Evolutionary conservation across 2,113 vertebrate genomes (phyloP), one percentile per base, ranked within the genome.

Genomic region (Octodon degus): DNA sequence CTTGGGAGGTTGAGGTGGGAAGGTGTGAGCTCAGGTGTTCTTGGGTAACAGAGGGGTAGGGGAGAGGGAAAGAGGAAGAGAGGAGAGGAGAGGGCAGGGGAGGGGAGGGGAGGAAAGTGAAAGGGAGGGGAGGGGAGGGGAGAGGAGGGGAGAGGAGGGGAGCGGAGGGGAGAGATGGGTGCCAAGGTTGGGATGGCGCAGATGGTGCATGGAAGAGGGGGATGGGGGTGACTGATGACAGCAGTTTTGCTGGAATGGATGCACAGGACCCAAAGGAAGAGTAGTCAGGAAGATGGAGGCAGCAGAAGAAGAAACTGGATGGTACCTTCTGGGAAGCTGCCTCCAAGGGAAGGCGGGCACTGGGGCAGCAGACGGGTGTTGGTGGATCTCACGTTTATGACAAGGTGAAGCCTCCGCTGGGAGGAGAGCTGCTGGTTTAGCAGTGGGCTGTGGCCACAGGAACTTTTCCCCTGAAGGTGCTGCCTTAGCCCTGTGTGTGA

Each of bases 181-280:
- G 10, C 1, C 60, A 12, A 81, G 34, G 0, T 22, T 27, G 1
- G 6, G 1, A 0, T 34, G 16, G 17, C 22, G 72, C n/a, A 25
- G 37, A 40, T 9, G 7, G n/a, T 40, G 37, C 24, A 37, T 40
- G 9, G 70, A 74, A 40, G 19, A 40, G 34, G 67, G 37, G 20
- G n/a, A 43, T 58, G 13, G 37, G 27, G 58, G 20, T 89, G 50
- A 50, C 43, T 24, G 50, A 74, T 40, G 47, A 10, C 10, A 60
- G 9, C 4, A 34, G 14, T 72, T 93, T 80, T 37, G 1, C 20
- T n/a, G 9, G 8, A 74, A 27, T 32, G 1, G 13, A 60, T 34
- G 20, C 91, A 58, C 11, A 5, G 53, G 83, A 87, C 8, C 67
- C 37, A 11, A 30, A 2, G 37, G 7, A 62, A 91, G 27, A 11